Conservation (phyloP, 2,888 invertebrate species). For the Eretmocerus hayati region DNA sequence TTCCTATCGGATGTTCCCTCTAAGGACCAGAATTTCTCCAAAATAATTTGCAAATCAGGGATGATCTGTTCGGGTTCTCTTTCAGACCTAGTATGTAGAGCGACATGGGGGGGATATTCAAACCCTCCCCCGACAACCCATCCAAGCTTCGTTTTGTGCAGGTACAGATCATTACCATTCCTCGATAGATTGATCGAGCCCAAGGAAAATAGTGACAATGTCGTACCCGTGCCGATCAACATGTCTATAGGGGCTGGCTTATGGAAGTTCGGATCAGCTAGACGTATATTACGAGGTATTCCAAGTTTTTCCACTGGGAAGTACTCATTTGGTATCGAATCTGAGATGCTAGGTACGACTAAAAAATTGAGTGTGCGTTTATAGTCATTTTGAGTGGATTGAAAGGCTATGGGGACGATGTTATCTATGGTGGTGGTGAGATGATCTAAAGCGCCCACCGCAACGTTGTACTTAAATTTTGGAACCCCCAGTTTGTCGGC, state of each 20-base stretch:
- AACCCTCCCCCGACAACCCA: slow-evolving; percentile 18
- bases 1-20: slow-evolving; percentile 22
- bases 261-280: slow-evolving; percentile 21
- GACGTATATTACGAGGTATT: slow-evolving; percentile 12
- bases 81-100: too few species aligned
- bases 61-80: too few species aligned
- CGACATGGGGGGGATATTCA: neutral
- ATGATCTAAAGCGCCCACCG: neutral
- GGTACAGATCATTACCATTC: slow-evolving; percentile 10
- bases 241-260: slow-evolving; percentile 13
- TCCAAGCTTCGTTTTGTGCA: slow-evolving; percentile 22
- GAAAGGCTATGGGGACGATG: neutral
- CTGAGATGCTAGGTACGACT: neutral
- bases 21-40: slow-evolving; percentile 22
- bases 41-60: too few species aligned
- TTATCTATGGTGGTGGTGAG: neutral
- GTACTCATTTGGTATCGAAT: neutral
- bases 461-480: neutral
- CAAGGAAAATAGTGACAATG: slow-evolving; percentile 16
- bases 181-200: slow-evolving; percentile 18
- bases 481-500: neutral
- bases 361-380: neutral
- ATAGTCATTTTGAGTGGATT: neutral
- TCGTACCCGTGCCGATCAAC: slow-evolving; percentile 12
- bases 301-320: neutral